Conservation (phyloP, 2,888 invertebrate species). For the Macrophya annulata region DNA sequence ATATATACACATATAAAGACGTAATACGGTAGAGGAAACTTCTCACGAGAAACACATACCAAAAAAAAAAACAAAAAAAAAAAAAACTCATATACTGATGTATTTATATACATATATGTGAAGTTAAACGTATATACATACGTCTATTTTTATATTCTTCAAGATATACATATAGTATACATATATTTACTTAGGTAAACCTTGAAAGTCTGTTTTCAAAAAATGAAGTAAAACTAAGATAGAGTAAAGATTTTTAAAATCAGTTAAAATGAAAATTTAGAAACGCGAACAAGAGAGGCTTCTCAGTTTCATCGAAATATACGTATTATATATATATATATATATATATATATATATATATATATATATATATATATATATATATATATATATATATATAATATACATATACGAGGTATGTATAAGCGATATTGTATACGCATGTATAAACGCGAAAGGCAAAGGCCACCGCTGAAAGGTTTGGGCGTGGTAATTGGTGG, state of each 20-base stretch:
- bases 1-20: too few species aligned
- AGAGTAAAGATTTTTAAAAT: not conserved
- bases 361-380: too few species aligned
- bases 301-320: conserved; percentile 7
- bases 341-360: too few species aligned
- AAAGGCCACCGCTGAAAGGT: conserved; percentile 40
- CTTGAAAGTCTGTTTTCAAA: too few species aligned
- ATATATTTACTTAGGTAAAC: too few species aligned
- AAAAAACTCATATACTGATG: too few species aligned
- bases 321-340: too few species aligned
- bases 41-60: conserved; percentile 30
- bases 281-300: not conserved
- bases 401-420: not conserved
- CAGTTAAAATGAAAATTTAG: not conserved
- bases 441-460: not conserved
- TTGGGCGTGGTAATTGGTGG: conserved; percentile 53
- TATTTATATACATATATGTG: not conserved
- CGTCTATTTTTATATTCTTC: not conserved
- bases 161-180: too few species aligned
- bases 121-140: not conserved
- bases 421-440: not conserved
- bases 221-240: not conserved
- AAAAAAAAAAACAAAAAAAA: too few species aligned
- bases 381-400: not conserved
- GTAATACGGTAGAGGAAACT: not conserved